These are phyloP conservation scores for Drosophila recens DNA, from an alignment of 2,888 invertebrate genomes.

Conservation along the genomic window DNA sequence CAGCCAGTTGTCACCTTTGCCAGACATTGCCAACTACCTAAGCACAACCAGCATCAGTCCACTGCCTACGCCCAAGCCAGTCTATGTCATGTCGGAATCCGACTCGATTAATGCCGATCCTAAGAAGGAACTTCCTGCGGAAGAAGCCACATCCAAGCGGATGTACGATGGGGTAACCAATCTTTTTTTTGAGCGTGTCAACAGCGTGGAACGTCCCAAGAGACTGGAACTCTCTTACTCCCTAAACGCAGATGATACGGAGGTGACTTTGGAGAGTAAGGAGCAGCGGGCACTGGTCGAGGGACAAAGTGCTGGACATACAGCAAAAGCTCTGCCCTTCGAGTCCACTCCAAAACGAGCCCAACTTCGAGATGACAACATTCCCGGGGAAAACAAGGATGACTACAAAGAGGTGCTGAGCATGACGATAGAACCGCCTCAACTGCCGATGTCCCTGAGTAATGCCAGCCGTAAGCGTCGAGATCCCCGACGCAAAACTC, in stretches of 20 bases:
- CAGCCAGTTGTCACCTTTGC: slow-evolving; percentile 78
- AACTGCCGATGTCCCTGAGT: slow-evolving; percentile 29
- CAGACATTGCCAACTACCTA: slow-evolving; percentile 71
- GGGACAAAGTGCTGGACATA: slow-evolving; percentile 27
- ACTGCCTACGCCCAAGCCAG: slow-evolving; percentile 68
- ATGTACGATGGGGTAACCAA: slow-evolving; percentile 84
- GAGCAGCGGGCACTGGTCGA: slow-evolving; percentile 42
- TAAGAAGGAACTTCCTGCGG: slow-evolving; percentile 3
- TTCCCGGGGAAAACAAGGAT: slow-evolving; percentile 73
- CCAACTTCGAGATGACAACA: slow-evolving; percentile 64
- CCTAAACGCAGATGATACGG: slow-evolving; percentile 73
- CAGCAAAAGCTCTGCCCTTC: slow-evolving; percentile 10
- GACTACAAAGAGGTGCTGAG: slow-evolving; percentile 69
- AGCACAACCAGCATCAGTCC: slow-evolving; percentile 70
- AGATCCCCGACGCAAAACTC: slow-evolving; percentile 77
- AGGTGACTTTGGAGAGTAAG: slow-evolving; percentile 7
- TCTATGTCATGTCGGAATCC: slow-evolving; percentile 51
- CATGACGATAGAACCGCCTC: slow-evolving; percentile 66
- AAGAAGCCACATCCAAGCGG: slow-evolving; percentile 34
- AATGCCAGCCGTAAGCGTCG: slow-evolving; percentile 67
- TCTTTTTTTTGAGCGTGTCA: slow-evolving; percentile 85
- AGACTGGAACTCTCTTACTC: slow-evolving; percentile 82
- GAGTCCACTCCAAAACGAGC: background rate
- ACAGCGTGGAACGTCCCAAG: slow-evolving; percentile 83
- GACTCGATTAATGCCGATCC: slow-evolving; percentile 60